Percentiles rank a stretch among this genome's conserved stretches.
Evolutionary conservation across 2,888 invertebrate genomes (phyloP).

Genomic region (Ornithoptera alexandrae): DNA sequence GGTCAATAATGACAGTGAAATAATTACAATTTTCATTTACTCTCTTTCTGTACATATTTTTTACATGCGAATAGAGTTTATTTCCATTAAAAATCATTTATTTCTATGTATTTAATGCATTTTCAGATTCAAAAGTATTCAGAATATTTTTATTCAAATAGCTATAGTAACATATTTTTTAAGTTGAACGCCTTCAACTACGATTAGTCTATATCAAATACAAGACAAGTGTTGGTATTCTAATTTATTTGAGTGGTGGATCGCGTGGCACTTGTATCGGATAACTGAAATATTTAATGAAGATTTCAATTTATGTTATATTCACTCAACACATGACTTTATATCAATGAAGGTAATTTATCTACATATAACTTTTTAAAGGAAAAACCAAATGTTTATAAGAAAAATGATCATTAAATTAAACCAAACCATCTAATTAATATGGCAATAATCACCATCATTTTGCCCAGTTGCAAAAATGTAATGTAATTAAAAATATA

Average conservation of each 20-base stretch:
- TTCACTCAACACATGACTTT: slow-evolving; percentile 5
- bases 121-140: too few relatives aligned
- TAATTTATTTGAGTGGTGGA: background rate
- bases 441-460: too few relatives aligned
- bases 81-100: too few relatives aligned
- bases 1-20: too few relatives aligned
- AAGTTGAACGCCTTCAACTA: background rate
- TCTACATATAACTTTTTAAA: background rate
- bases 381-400: background rate
- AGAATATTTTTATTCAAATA: too few relatives aligned
- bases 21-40: too few relatives aligned
- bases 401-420: background rate
- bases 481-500: too few relatives aligned
- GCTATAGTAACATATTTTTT: background rate
- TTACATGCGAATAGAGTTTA: too few relatives aligned
- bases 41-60: too few relatives aligned
- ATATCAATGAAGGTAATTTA: background rate
- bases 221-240: background rate
- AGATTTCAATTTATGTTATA: slow-evolving; percentile 15
- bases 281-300: slow-evolving; percentile 1
- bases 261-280: background rate
- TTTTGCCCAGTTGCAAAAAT: too few relatives aligned
- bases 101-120: too few relatives aligned
- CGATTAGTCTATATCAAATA: background rate
- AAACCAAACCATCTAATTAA: background rate